Evolutionary conservation across 1,140 invertebrate species (phyloP).

Genomic region (Cotesia glomerata): DNA sequence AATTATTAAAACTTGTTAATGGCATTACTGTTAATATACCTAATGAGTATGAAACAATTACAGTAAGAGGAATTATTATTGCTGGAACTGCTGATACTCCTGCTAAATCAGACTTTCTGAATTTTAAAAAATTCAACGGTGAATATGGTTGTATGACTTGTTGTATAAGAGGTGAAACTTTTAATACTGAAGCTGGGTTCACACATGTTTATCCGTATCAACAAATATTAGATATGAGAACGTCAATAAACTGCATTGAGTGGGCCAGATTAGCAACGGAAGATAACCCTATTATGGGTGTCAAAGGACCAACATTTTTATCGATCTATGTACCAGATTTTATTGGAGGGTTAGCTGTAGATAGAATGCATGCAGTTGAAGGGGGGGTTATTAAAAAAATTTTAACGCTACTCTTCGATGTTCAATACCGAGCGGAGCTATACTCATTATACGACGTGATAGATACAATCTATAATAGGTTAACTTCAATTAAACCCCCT

Average conservation of each 20-base stretch:
- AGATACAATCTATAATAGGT: constrained; percentile 13
- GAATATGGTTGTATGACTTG: constrained; percentile 28
- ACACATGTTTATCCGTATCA: constrained; percentile 15
- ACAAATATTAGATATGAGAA: constrained; percentile 1
- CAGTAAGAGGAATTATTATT: constrained; percentile 28
- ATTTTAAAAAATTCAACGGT: constrained; percentile 29
- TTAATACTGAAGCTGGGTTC: not conserved
- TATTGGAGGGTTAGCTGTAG: constrained; percentile 30
- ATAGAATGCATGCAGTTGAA: constrained; percentile 37
- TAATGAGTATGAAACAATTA: constrained; percentile 14
- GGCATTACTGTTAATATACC: constrained; percentile 17
- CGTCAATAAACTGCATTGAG: not conserved
- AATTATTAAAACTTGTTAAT: constrained; percentile 28
- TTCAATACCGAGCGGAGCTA: not conserved
- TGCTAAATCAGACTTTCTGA: constrained; percentile 30
- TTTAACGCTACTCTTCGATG: constrained; percentile 21
- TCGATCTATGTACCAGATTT: constrained; percentile 35
- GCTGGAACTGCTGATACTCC: constrained; percentile 32
- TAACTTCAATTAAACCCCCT: constrained; percentile 22
- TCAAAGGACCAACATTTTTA: constrained; percentile 27
- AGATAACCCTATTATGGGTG: constrained; percentile 22
- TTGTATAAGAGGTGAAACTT: constrained; percentile 9
- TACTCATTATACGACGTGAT: constrained; percentile 5
- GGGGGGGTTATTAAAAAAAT: no score
- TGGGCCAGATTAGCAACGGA: not conserved